Conservation (phyloP, 2,797 vertebrate genomes). For the Allobates femoralis region DNA sequence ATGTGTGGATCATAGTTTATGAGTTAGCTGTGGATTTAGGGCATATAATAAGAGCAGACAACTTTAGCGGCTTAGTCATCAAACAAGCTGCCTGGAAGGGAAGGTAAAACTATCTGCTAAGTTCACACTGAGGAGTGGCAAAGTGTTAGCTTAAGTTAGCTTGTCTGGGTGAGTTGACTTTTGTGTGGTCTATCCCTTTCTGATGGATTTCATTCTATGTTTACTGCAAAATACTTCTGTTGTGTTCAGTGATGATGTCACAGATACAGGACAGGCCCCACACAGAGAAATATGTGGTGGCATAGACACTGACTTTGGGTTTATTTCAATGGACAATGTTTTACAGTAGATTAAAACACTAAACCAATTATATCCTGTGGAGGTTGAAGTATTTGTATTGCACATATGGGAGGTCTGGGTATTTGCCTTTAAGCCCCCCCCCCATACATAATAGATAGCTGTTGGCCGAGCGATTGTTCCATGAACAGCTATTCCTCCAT, state of each 20-base stretch:
- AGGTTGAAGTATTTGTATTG: not conserved
- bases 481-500: too few relatives aligned
- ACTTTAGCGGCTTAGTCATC: slow-evolving; percentile 29
- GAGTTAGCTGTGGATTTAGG: slow-evolving; percentile 25
- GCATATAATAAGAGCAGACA: not conserved
- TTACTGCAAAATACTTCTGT: slow-evolving; percentile 12
- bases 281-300: not conserved
- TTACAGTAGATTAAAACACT: not conserved
- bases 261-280: not conserved
- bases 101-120: slow-evolving; percentile 1
- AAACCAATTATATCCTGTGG: not conserved
- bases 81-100: not conserved
- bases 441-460: too few relatives aligned
- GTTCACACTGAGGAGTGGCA: slow-evolving; percentile 27
- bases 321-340: not conserved
- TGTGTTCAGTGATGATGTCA: not conserved
- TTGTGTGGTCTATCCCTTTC: not conserved
- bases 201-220: not conserved
- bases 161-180: not conserved
- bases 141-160: not conserved
- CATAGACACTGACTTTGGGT: not conserved
- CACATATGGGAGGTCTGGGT: too few relatives aligned
- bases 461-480: too few relatives aligned
- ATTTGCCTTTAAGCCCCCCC: too few relatives aligned
- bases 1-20: slow-evolving; percentile 15